phyloP scores from a whole-genome alignment of 2,113 vertebrate genomes.

The Pedetes capensis region DNA sequence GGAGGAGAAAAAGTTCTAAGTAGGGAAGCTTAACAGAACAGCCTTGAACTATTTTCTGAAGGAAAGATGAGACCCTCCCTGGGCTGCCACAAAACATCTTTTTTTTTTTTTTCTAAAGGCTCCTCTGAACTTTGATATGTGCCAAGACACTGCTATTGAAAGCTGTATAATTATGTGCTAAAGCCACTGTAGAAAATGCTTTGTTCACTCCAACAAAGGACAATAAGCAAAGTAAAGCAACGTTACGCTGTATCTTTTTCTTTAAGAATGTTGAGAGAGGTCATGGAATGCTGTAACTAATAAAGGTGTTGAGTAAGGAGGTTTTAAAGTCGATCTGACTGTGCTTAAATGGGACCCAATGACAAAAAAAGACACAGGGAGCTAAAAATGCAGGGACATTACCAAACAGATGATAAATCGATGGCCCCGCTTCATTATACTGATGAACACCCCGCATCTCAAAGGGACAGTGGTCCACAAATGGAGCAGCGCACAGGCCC shows the following conservation, averaged over 20 bases:
- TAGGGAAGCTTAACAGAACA: constrained; percentile 94
- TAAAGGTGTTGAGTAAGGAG: constrained; percentile 90
- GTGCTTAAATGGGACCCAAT: constrained; percentile 85
- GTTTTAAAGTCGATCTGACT: constrained; percentile 86
- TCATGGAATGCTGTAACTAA: constrained; percentile 87
- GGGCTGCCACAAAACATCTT: constrained; percentile 95
- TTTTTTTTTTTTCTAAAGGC: constrained; percentile 91
- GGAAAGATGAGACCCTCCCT: constrained; percentile 97
- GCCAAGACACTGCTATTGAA: constrained; percentile 91
- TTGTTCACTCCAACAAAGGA: constrained; percentile 91
- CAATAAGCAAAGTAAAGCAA: constrained; percentile 90
- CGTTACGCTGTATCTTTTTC: constrained; percentile 89
- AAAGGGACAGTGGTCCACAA: constrained; percentile 74
- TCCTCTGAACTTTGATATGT: constrained; percentile 91
- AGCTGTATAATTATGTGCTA: constrained; percentile 91
- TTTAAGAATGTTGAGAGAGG: constrained; percentile 90
- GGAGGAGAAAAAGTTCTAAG: constrained; percentile 91
- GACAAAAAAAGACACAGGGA: constrained; percentile 84
- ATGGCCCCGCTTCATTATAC: constrained; percentile 81
- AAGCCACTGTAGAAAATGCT: constrained; percentile 89
- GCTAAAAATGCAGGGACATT: constrained; percentile 85
- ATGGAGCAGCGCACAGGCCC: not conserved
- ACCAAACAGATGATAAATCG: constrained; percentile 83
- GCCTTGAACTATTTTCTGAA: constrained; percentile 95
- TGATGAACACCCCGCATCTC: constrained; percentile 81